Evolutionary conservation across 2,113 vertebrate genomes (phyloP), one percentile per base, ranked within the genome.

Genomic region (Scytalopus superciliaris): DNA sequence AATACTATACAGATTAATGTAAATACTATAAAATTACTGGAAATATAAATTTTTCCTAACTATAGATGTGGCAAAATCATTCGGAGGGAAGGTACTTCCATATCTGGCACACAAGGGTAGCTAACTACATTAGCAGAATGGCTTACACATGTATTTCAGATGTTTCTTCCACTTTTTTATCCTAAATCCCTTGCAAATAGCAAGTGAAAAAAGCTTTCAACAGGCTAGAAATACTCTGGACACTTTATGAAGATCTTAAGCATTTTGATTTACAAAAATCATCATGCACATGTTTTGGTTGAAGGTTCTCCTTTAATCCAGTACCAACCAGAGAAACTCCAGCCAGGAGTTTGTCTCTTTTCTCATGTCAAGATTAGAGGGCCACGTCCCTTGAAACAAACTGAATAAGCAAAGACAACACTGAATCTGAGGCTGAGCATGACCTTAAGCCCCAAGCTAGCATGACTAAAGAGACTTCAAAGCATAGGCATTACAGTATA

Each of bases 241-340:
- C 9, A 13, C 9, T 75, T 62, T 18, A 64, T 21, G n/a, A 79
- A 77, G 60, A 60, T 37, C 31, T 63, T 60, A 60, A 17, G 39
- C 12, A 18, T 27, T 2, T 37, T 39, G 59, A 60, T 39, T 39
- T 57, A 69, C 13, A 45, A 45, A 40, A 93, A 52, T 79, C n/a
- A 55, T 19, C 0, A 0, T 35, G n/a, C 27, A 33, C 4, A 2
- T 35, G 18, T 49, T 82, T 78, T 33, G 17, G 37, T n/a, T 75
- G 40, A 84, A 72, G 62, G 28, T 73, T 60, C 19, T 80, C 33
- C 45, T 28, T 27, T 17, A 77, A 68, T 25, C 56, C 15, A 74
- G 35, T 31, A n/a, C 12, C 23, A 91, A 28, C 14, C 39, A 82
- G 31, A 39, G 23, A 47, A 75, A 84, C 59, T 9, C 33, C n/a